Base-by-base conservation (phyloP, 2,797 vertebrate genomes). In the Chiloscyllium punctatum region DNA sequence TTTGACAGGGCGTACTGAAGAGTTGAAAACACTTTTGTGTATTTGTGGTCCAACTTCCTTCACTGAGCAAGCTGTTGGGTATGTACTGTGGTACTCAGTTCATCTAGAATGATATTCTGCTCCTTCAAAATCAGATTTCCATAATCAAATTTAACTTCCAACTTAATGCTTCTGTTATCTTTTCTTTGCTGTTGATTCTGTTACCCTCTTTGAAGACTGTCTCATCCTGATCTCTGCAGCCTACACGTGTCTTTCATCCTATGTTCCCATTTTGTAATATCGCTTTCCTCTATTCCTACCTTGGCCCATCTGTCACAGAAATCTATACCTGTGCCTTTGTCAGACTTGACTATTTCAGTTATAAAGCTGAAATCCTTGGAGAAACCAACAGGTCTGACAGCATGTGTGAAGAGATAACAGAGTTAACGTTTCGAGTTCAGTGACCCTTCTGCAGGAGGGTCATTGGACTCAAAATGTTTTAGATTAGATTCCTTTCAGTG, bases 31-130 rank as follows among this genome's bases (percentile, higher is more conserved):
- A 92, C 97, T 98, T 18, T 97, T 98, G 95, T 99, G 98, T 97
- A 97, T 99, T 96, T 99, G 99, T 96, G 99, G 99, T 48, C 98
- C 99, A 95, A n/a, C 96, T 23, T 97, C 97, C 96, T 99, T 99
- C 96, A 98, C 98, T 86, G 98, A 99, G 94, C 97, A 98, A 95
- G 98, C 98, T 95, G 71, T 97, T 42, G 97, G 97, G 99, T 99
- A 96, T 97, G 98, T 98, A 94, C 25, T 71, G 42, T 51, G n/a
- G 9, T 94, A 48, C 51, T 51, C 42, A 27, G 51, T 4, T 15
- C 30, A 6, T 16, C 13, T n/a, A 4, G 74, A 33, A 79, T 84
- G 79, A 84, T 42, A 84, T 84, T 84, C 79, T 84, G 79, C 79
- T 84, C 57, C 25, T 16, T 90, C 87, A 90, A 86, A 48, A 11